Conservation (phyloP, 2,797 vertebrate genomes). For the Danio kyathit region DNA sequence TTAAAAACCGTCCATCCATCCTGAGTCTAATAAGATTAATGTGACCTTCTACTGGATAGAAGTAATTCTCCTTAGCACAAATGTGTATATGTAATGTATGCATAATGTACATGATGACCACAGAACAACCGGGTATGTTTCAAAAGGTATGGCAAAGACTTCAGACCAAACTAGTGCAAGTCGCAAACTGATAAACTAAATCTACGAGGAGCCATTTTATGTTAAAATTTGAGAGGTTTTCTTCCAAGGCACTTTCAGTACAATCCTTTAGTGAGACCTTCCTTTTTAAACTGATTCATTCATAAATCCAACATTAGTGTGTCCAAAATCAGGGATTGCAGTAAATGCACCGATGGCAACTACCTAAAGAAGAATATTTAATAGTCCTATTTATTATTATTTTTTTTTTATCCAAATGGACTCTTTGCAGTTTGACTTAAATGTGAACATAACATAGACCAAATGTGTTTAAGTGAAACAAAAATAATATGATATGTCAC, state of each 20-base stretch:
- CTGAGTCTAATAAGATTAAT: slow-evolving; percentile 57
- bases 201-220: background rate
- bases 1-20: slow-evolving; percentile 62
- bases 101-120: slow-evolving; percentile 34
- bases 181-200: background rate
- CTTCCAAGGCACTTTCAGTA: background rate
- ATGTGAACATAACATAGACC: too few species aligned
- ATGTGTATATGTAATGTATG: slow-evolving; percentile 39
- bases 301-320: too few species aligned
- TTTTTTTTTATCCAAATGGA: too few species aligned
- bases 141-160: slow-evolving; percentile 30
- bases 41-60: slow-evolving; percentile 47
- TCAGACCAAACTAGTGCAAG: background rate
- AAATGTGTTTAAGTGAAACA: too few species aligned
- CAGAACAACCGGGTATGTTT: slow-evolving; percentile 5
- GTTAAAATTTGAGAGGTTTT: background rate
- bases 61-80: slow-evolving; percentile 35
- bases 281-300: too few species aligned
- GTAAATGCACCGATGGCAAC: too few species aligned
- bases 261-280: background rate
- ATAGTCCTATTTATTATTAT: too few species aligned
- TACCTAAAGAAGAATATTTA: too few species aligned
- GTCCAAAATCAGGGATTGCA: too few species aligned
- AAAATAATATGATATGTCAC: too few species aligned
- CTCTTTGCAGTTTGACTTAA: too few species aligned